Base-by-base conservation (phyloP, 2,797 vertebrate genomes). In the Lagorchestes hirsutus region DNA sequence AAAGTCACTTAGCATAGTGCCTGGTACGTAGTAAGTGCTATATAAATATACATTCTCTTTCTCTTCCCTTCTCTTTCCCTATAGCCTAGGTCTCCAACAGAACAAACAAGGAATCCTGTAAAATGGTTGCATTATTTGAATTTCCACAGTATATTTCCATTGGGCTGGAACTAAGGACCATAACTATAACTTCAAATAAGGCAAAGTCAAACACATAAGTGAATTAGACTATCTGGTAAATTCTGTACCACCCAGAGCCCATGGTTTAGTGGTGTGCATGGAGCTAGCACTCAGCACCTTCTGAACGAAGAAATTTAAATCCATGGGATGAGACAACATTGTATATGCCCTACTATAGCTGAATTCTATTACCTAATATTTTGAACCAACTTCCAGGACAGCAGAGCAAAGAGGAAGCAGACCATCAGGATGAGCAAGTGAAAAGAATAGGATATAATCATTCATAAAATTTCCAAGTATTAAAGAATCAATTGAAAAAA, bases 371-470 rank as follows among this genome's bases (percentile, higher is more conserved):
- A 55, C 57, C 46, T 27, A 27, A 1, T 28, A 13, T n/a, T 55
- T 87, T 1, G 2, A n/a, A 27, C 34, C 55, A 58, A 82, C 22
- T 50, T 14, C 14, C 14, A 12, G 46, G 57, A 95, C 74, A 95
- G 54, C 12, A 40, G n/a, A 95, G 55, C 18, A 52, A 90, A 27
- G 52, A 91, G 52, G 59, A 90, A 34, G 40, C 40, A 12, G 34
- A 52, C 12, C 74, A 46, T 50, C 74, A 16, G 92, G 55, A 94
- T n/a, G 90, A 93, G 74, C 74, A 94, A 92, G 10, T 1, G 31
- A 67, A 96, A 94, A n/a, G 56, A 92, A 62, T 54, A 62, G 10
- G 14, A 13, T 6, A 59, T 9, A 92, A 62, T 90, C 82, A 92
- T 90, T 57, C 55, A 91, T 92, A 90, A 91, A 74, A 57, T 62